phyloP scores from a whole-genome alignment of 2,888 invertebrate genomes.

The Melanostoma mellinum region DNA sequence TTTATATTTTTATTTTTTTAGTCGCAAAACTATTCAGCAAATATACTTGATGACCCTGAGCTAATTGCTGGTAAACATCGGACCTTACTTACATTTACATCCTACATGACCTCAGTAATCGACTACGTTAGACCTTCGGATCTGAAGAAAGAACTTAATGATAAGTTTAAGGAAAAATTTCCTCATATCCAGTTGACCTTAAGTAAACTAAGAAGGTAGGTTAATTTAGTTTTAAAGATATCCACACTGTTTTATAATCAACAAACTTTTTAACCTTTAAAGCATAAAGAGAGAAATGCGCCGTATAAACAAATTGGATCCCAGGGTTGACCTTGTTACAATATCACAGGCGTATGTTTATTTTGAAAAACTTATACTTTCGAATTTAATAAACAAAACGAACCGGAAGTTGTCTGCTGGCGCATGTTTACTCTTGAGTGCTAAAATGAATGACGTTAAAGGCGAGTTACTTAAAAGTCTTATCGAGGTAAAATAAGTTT shows the following conservation, averaged over 20 bases:
- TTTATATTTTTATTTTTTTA: slow-evolving; percentile 17
- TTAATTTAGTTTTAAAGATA: slow-evolving; percentile 39
- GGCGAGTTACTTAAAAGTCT: slow-evolving; percentile 92
- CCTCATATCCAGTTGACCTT: slow-evolving; percentile 96
- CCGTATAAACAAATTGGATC: slow-evolving; percentile 93
- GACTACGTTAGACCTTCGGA: slow-evolving; percentile 98
- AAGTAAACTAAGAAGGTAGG: slow-evolving; percentile 96
- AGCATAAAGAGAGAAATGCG: slow-evolving; percentile 98
- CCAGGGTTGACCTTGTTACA: slow-evolving; percentile 92
- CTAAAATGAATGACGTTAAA: slow-evolving; percentile 98
- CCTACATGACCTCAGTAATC: slow-evolving; percentile 97
- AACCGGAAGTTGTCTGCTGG: slow-evolving; percentile 98
- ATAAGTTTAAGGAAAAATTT: slow-evolving; percentile 97
- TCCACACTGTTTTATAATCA: background rate
- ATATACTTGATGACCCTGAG: slow-evolving; percentile 96
- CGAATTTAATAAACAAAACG: slow-evolving; percentile 95
- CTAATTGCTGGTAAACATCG: slow-evolving; percentile 94
- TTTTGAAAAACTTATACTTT: slow-evolving; percentile 97
- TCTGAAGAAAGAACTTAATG: slow-evolving; percentile 97
- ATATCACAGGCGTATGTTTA: slow-evolving; percentile 99
- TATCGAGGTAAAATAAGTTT: slow-evolving; percentile 88
- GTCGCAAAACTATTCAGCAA: slow-evolving; percentile 88
- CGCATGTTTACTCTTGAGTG: slow-evolving; percentile 95
- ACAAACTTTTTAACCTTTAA: slow-evolving; percentile 75
- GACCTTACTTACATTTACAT: slow-evolving; percentile 92